Evolutionary conservation across 1,140 invertebrate genomes (phyloP).

Genomic region (Myzus persicae): DNA sequence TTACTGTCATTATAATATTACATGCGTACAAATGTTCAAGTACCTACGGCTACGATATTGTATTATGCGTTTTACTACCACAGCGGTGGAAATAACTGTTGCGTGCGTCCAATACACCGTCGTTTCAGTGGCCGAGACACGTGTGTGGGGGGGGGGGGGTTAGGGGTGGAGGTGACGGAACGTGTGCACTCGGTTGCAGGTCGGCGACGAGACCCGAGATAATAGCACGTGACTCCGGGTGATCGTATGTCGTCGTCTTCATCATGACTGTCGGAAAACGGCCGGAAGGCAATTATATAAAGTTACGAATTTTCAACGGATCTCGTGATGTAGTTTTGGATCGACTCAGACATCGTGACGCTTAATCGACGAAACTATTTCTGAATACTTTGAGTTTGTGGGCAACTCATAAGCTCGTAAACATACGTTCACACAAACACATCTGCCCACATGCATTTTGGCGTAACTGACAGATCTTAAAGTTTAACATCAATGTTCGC

Average conservation of each 20-base stretch:
- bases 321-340: slow-evolving; percentile 11
- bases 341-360: not conserved
- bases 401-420: too few species aligned
- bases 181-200: not conserved
- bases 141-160: too few species aligned
- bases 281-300: slow-evolving; percentile 18
- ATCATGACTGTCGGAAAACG: not conserved
- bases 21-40: not conserved
- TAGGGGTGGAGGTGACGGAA: too few species aligned
- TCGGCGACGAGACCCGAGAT: not conserved
- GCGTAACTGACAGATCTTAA: slow-evolving; percentile 22
- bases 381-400: not conserved
- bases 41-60: not conserved
- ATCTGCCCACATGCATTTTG: not conserved
- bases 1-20: not conserved
- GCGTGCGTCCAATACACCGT: not conserved
- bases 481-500: not conserved
- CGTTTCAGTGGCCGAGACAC: too few species aligned
- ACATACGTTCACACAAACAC: not conserved
- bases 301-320: not conserved
- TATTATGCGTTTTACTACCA: not conserved
- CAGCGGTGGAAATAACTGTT: not conserved
- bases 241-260: not conserved
- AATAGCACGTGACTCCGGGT: not conserved
- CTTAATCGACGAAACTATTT: not conserved